Base-by-base conservation (phyloP, 2,888 invertebrate species). In the Achlya flavicornis region DNA sequence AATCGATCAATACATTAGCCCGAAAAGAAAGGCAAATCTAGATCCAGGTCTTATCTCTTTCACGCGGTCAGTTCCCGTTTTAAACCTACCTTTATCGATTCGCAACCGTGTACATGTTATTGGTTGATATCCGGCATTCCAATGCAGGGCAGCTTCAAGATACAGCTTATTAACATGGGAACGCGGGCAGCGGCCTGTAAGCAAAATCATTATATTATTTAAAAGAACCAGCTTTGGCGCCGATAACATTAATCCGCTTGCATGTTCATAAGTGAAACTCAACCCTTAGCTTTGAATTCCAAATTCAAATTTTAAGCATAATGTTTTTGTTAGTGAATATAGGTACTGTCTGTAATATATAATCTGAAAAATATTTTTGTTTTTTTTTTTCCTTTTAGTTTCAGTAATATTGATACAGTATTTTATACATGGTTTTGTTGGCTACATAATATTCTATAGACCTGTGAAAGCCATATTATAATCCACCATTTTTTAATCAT, bases 121-220 rank as follows among this genome's bases (percentile, higher is more conserved):
- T 79, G 78, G 82, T 75, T 75, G 81, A 74, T 74, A 81, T 80
- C 81, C 86, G 80, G 81, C 87, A 84, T 79, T 84, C 86, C 84
- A 90, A 95, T 95, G 95, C 95, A 95, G 91, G 95, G 95, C 91
- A 95, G 95, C 89, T 95, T 95, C 92, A 95, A 94, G 94, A 95
- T 95, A 82, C 95, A 95, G 87, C 95, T 95, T 82, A 95, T 95
- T 92, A 97, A 96, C 93, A 98, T 98, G 98, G 98, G 98, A 92
- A 98, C 98, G 79, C 96, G 97, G 94, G 97, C 97, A 88, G 98
- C 98, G 88, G 97, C 98, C 89, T 98, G 98, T 98, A 95, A 97
- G 97, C 81, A 71, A 70, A 35, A 72, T 66, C 33, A 16, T 66
- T 38, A 67, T 70, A 0, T 61, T 60, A n/a, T 19, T 12, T 8